Evolutionary conservation across 2,888 invertebrate species (phyloP), one percentile per base, ranked within the genome.

Genomic region (Helleia helle): DNA sequence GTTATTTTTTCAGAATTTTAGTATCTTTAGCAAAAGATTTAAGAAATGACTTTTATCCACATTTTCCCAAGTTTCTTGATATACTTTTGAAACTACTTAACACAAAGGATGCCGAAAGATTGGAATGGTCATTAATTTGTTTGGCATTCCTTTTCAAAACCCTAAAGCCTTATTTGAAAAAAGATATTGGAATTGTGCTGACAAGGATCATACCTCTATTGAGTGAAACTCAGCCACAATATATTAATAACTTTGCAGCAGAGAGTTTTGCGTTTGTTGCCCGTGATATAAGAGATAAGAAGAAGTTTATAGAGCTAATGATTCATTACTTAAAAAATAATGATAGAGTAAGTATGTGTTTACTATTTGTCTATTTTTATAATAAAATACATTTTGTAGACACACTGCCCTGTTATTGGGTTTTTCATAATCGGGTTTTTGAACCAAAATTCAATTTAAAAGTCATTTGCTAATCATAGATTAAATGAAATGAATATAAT

Each of bases 251-350:
- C 60, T 99, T 98, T 88, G 96, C 97, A 3, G 95, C 96, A 0
- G 97, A 98, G 76, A 94, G 96, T 71, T 97, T 98, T 86, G 93
- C 97, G 0, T 98, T 96, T 85, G 92, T 99, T 1, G 93, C 96
- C 2, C 87, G 97, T 50, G 95, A 95, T 86, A 91, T 95, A 7
- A 91, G 90, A 52, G 93, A 96, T 56, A 92, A 91, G 56, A 87
- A 89, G 18, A 88, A 88, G 38, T 91, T 97, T 65, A 69, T 96
- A 27, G 84, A 86, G 31, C 83, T 92, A 30, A 71, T 96, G 27
- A 71, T 96, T 25, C 85, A 85, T 50, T 88, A 89, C 39, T 81
- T 96, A 25, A 77, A 89, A 49, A 84, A 81, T 8, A 88, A 89
- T 62, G 86, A 89, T 57, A 89, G 92, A 74, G 93, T 93, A 76